Base-by-base conservation (phyloP, 2,113 vertebrate species). In the Pelecanoides urinatrix region DNA sequence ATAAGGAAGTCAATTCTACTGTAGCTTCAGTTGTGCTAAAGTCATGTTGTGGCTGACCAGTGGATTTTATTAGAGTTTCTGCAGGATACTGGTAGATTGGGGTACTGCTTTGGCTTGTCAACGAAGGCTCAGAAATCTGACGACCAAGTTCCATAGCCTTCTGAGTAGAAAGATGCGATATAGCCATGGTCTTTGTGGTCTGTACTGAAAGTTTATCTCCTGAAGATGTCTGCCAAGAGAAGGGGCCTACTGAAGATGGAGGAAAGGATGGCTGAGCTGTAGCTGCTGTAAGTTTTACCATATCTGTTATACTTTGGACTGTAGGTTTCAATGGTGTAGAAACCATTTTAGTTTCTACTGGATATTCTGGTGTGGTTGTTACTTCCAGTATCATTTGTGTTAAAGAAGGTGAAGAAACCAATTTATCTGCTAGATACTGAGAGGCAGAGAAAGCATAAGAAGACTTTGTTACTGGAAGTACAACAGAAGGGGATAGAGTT, bases 71-170 rank as follows among this genome's bases (percentile, higher is more conserved):
- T 5, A 42, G 19, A 32, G 61, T 42, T 87, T 89, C 92, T 84
- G 38, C 20, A 66, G 93, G 87, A 83, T 81, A 71, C 6, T 56
- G 83, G 63, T 94, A 78, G 42, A 88, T 18, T 23, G 92, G 50
- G 42, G 91, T 94, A 27, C 72, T 93, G 49, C 92, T 94, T 79
- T 63, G 93, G 42, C 97, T 97, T 21, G 94, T 95, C 84, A 91
- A 40, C 11, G 78, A 94, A 76, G 92, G 36, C 58, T 84, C 72
- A 38, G 97, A 93, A 73, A 97, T 88, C 47, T 96, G 95, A 55
- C 1, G 95, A 44, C 78, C 93, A 87, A 49, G 81, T 79, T 81
- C 97, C 61, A 14, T 8, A 58, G 9, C 65, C 62, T 14, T 96
- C 85, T 75, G 65, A 86, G 94, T 81, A 93, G 38, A 94, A 86